Conservation (phyloP, 2,113 vertebrate genomes). For the Pitta sordida region DNA sequence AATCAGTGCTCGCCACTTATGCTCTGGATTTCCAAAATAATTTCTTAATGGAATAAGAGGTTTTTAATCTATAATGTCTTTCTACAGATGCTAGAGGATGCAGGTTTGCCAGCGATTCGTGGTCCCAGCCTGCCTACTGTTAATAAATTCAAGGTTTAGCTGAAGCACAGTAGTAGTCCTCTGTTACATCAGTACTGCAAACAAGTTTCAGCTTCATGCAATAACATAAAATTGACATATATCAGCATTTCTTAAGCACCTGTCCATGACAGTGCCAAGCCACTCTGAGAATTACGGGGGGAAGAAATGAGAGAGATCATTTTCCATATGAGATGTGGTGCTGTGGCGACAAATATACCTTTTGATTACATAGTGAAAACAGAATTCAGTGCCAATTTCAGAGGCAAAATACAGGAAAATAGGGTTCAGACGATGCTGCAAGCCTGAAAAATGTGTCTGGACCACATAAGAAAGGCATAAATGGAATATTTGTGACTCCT, state of each 20-base stretch:
- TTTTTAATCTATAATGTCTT: constrained; percentile 2
- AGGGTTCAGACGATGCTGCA: constrained; percentile 47
- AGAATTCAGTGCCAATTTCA: constrained; percentile 11
- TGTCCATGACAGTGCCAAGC: constrained; percentile 17
- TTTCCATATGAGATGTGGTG: background rate
- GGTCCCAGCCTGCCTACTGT: background rate
- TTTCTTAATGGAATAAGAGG: constrained; percentile 31
- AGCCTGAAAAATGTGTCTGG: constrained; percentile 60
- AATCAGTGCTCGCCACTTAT: constrained; percentile 16
- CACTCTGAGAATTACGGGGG: constrained; percentile 13
- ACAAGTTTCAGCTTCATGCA: background rate
- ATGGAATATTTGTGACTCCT: constrained; percentile 20
- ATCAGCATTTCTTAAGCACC: constrained; percentile 51
- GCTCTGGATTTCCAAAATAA: constrained; percentile 8
- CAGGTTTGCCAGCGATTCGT: constrained; percentile 31
- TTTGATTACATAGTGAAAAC: constrained; percentile 33
- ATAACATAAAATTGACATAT: constrained; percentile 10
- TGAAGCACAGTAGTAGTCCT: background rate
- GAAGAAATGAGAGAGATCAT: constrained; percentile 46
- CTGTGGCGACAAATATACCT: background rate
- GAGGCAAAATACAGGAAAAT: constrained; percentile 44
- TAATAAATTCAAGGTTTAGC: background rate
- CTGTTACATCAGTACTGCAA: background rate
- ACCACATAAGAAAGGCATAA: constrained; percentile 43
- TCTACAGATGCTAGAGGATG: background rate